Base-by-base conservation (phyloP, 2,113 vertebrate genomes). In the Rafetus swinhoei region DNA sequence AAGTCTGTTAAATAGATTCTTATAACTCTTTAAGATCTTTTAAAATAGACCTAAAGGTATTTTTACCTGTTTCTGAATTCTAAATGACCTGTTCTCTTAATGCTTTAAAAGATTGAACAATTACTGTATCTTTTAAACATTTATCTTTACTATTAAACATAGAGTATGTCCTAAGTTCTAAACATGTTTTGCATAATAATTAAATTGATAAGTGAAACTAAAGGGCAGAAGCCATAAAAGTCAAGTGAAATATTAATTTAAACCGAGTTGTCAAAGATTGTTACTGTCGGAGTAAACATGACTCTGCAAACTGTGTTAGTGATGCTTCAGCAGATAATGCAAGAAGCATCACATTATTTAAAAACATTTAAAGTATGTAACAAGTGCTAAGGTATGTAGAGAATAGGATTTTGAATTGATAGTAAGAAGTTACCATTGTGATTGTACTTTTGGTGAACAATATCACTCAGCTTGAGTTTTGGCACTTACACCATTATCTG, bases 121-220 rank as follows among this genome's bases (percentile, higher is more conserved):
- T 24, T 84, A 0, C 80, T 93, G 84, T 79, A 54, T 85, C 25
- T 88, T 86, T 87, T 55, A 3, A 24, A 5, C 35, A 60, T 85
- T 89, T 90, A 35, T 77, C 50, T 83, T 81, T 56, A 18, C n/a
- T 81, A 10, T 80, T 95, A 82, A 74, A 82, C 29, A 4, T 56
- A 59, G 22, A 50, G 0, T 76, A 62, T 82, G 59, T 80, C 74
- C 87, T 85, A 29, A 19, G 25, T 22, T 95, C 54, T 82, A 1
- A 74, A 21, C 19, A 45, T 45, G 35, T 22, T 74, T 74, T 74
- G 35, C 35, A 74, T 39, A 35, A 45, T 24, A 74, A 45, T 74
- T 39, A 69, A 35, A 35, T 76, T 91, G 88, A 32, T 90, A 59
- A 84, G 77, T 93, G 81, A 91, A 92, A 88, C 50, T 91, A 16